Conservation (phyloP, 2,113 vertebrate genomes). For the Isichthys henryi region DNA sequence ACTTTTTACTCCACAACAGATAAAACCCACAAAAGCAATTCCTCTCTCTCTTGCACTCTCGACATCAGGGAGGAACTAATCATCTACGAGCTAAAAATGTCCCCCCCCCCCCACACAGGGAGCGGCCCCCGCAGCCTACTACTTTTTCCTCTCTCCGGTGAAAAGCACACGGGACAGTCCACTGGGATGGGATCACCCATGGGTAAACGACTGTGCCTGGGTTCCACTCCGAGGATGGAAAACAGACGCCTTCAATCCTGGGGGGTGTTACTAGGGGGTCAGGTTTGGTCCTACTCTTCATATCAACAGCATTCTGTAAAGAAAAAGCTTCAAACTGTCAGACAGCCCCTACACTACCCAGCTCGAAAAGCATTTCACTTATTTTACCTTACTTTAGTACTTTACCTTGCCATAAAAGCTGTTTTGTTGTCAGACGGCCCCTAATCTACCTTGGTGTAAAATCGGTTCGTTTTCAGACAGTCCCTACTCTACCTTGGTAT, state of each 20-base stretch:
- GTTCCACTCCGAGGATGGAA: neutral
- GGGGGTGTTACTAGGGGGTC: neutral
- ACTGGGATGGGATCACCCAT: conserved; percentile 5
- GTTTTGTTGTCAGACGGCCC: neutral
- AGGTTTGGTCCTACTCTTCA: neutral
- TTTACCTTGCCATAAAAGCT: neutral
- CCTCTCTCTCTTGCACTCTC: neutral
- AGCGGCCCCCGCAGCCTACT: neutral
- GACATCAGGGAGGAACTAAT: neutral
- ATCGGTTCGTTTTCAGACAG: neutral
- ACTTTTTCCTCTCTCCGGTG: neutral
- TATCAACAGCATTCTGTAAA: neutral
- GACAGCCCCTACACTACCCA: neutral
- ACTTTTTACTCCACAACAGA: neutral
- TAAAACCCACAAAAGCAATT: conserved; percentile 8
- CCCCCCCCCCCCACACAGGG: neutral
- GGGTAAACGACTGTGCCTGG: conserved; percentile 14
- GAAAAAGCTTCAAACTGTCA: neutral
- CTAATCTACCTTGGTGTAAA: neutral
- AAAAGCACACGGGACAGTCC: conserved; percentile 16
- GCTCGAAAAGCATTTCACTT: neutral
- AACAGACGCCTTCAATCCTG: neutral
- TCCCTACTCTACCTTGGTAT: neutral
- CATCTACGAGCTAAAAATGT: neutral
- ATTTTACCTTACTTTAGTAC: too few species aligned